These are phyloP conservation scores for Echinarachnius parma DNA, from an alignment of 53 echinoderm and acorn worm species.

Conservation along the genomic window DNA sequence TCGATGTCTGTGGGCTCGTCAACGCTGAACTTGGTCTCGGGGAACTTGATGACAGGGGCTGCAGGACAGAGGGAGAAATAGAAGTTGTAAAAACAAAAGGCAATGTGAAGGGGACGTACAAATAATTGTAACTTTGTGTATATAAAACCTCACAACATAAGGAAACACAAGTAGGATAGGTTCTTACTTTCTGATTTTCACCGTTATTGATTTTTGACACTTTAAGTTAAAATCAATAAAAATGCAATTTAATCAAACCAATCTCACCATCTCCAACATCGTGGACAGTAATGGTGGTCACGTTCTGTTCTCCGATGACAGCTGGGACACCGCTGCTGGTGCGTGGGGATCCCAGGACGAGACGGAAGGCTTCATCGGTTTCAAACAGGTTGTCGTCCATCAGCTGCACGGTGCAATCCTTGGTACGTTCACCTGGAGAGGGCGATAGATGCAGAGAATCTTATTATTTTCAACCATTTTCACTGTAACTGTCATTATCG, in stretches of 20 bases:
- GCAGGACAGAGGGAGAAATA: background rate
- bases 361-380: constrained; percentile 85
- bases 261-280: constrained; percentile 97
- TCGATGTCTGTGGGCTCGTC: constrained; percentile 75
- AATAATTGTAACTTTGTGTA: no score
- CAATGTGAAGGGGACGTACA: no score
- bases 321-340: constrained; percentile 74
- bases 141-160: no score
- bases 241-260: no score
- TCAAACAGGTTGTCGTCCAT: constrained; percentile 91
- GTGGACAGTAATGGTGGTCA: constrained; percentile 73
- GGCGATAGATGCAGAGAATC: no score
- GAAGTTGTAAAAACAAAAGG: no score
- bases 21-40: constrained; percentile 84
- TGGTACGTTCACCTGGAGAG: constrained; percentile 82
- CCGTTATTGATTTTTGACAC: no score
- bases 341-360: constrained; percentile 80
- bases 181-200: no score
- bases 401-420: constrained; percentile 77
- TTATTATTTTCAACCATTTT: no score
- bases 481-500: no score
- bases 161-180: no score
- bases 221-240: no score
- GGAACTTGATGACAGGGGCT: constrained; percentile 98
- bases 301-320: constrained; percentile 84